Evolutionary conservation across 2,888 invertebrate species (phyloP).

Genomic region (Zhuqinia jingwanae): DNA sequence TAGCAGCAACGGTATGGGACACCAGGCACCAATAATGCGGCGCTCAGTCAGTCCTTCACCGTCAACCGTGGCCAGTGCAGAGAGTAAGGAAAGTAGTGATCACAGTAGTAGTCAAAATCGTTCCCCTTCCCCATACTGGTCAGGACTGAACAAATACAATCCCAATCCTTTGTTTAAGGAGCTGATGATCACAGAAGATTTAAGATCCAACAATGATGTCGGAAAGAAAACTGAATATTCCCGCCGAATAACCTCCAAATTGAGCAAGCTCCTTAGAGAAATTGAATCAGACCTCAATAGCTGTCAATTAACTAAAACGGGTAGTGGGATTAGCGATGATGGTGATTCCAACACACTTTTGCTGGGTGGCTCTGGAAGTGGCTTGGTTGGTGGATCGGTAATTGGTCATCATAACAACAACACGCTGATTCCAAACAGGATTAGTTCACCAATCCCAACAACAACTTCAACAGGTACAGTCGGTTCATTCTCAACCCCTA

Average conservation of each 20-base stretch:
- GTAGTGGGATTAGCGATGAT: constrained; percentile 46
- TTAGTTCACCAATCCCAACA: background rate
- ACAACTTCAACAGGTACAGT: background rate
- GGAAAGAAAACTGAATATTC: constrained; percentile 77
- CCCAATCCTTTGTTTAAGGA: constrained; percentile 78
- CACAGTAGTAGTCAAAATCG: constrained; percentile 17
- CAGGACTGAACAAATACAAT: constrained; percentile 76
- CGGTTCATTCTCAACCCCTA: background rate
- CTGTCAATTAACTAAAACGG: constrained; percentile 52
- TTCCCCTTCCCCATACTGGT: constrained; percentile 65
- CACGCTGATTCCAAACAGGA: background rate
- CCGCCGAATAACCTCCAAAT: constrained; percentile 76
- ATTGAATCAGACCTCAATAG: constrained; percentile 76
- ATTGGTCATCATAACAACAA: background rate
- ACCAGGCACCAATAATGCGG: background rate
- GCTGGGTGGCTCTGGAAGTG: background rate
- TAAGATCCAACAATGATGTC: constrained; percentile 47
- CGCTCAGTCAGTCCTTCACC: constrained; percentile 54
- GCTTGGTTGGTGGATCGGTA: background rate
- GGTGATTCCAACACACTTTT: constrained; percentile 7
- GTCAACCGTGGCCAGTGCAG: constrained; percentile 47
- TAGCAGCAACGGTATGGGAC: background rate
- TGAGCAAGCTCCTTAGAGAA: constrained; percentile 77
- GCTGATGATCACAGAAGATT: constrained; percentile 73
- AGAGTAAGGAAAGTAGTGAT: constrained; percentile 37